Evolutionary conservation across 2,888 invertebrate species (phyloP).

Genomic region (Pyrrhia umbra): DNA sequence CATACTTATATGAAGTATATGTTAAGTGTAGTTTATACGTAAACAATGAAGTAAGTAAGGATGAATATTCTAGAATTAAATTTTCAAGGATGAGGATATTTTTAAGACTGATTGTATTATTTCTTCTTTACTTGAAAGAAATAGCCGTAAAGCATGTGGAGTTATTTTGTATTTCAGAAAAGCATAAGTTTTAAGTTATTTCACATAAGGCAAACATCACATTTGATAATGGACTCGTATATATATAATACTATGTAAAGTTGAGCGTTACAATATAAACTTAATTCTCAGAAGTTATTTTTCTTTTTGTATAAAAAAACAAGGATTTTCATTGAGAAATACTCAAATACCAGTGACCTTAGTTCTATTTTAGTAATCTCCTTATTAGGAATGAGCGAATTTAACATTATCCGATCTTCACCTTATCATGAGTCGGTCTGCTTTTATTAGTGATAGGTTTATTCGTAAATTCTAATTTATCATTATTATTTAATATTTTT

Average conservation of each 20-base stretch:
- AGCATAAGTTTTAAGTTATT: neutral
- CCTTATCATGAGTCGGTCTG: neutral
- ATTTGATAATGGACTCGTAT: neutral
- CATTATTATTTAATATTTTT: neutral
- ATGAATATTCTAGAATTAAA: neutral
- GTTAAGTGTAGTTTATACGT: neutral
- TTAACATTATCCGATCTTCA: neutral
- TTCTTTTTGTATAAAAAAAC: slow-evolving; percentile 5
- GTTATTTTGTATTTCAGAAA: neutral
- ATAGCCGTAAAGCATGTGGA: neutral
- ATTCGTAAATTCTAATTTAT: slow-evolving; percentile 3
- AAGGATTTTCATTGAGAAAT: slow-evolving; percentile 40
- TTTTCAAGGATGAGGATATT: slow-evolving; percentile 55
- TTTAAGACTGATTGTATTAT: slow-evolving; percentile 65
- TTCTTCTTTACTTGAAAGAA: slow-evolving; percentile 35
- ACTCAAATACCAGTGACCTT: slow-evolving; percentile 21
- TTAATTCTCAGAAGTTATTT: slow-evolving; percentile 11
- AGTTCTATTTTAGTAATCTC: slow-evolving; percentile 3
- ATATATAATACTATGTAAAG: no score
- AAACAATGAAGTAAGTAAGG: neutral
- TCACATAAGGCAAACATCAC: slow-evolving; percentile 11
- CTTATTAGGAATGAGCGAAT: neutral
- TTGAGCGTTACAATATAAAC: slow-evolving; percentile 5
- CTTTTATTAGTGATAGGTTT: neutral
- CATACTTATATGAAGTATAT: slow-evolving; percentile 10